phyloP scores from a whole-genome alignment of 2,797 vertebrate genomes.

The Scleropages formosus region DNA sequence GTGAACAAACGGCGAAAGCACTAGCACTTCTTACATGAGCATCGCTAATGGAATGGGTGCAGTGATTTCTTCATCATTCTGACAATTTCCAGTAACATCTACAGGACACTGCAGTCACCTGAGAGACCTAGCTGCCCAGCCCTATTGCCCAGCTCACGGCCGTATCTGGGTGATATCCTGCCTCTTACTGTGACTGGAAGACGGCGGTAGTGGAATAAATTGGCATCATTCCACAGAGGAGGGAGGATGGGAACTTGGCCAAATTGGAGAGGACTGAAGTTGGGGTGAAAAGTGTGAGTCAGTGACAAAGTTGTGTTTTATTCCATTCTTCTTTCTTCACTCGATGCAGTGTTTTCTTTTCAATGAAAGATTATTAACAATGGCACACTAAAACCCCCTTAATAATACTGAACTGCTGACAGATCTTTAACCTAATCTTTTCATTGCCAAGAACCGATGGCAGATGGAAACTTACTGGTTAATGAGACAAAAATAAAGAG shows the following conservation, averaged over 20 bases:
- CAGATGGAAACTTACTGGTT: constrained; percentile 8
- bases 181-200: too few species aligned
- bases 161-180: too few species aligned
- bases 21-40: neutral
- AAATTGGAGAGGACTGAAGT: too few species aligned
- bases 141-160: too few species aligned
- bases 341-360: neutral
- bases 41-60: neutral
- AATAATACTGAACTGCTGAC: neutral
- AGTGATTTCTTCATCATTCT: neutral
- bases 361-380: neutral
- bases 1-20: neutral
- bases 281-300: too few species aligned
- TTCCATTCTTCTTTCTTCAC: neutral
- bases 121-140: too few species aligned
- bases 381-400: neutral
- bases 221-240: too few species aligned
- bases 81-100: too few species aligned
- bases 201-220: too few species aligned
- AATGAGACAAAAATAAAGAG: constrained; percentile 16
- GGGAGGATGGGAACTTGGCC: too few species aligned
- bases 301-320: neutral
- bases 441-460: neutral
- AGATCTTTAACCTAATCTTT: neutral
- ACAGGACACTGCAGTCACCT: too few species aligned